Base-by-base conservation (phyloP, 2,797 vertebrate species). In the Chiroxiphia lanceolata region DNA sequence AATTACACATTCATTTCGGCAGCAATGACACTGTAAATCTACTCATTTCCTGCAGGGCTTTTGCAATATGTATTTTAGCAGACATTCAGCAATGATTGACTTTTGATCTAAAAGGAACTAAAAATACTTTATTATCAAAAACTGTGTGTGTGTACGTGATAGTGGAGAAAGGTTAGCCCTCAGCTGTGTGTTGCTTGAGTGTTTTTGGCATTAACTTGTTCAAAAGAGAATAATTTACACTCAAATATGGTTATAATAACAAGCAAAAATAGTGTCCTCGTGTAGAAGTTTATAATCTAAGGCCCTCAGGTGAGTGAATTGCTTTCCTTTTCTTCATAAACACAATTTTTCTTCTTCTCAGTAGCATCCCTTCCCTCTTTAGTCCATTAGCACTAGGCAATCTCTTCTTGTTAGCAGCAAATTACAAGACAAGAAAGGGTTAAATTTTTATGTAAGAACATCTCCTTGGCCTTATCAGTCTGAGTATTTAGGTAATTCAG, bases 1-100 rank as follows among this genome's bases (percentile, higher is more conserved):
- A 89, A 47, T 95, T 95, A 92, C 76, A 59, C 90, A 54, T 95
- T 95, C 54, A 74, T 95, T 96, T 96, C 79, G 83, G 83, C 61
- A 92, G 90, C 92, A 90, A 56, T 79, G 78, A 67, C 51, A 77
- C 83, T 93, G 87, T 85, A 95, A 93, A 96, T 83, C 69, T 89
- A 50, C 59, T 83, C 33, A 91, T 84, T 96, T 96, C 89, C 93
- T 96, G 79, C 81, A 89, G 83, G 82, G 87, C 22, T 95, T 96
- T 83, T 96, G 90, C 82, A 90, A 42, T 74, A 89, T 71, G 50
- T 96, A 71, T 90, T 93, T 94, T 87, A 94, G 83, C 75, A 94
- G 77, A 70, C 45, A 69, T 81, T 85, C 88, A 84, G 71, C 59
- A 89, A 29, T 47, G 85, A 75, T 83, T 95, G 84, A 93, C 87